Percentiles rank a stretch among this genome's conserved stretches.
Evolutionary conservation across 30 jellyfish, hydroid and myxozoan species (phyloP).

Genomic region (Cassiopea andromeda): DNA sequence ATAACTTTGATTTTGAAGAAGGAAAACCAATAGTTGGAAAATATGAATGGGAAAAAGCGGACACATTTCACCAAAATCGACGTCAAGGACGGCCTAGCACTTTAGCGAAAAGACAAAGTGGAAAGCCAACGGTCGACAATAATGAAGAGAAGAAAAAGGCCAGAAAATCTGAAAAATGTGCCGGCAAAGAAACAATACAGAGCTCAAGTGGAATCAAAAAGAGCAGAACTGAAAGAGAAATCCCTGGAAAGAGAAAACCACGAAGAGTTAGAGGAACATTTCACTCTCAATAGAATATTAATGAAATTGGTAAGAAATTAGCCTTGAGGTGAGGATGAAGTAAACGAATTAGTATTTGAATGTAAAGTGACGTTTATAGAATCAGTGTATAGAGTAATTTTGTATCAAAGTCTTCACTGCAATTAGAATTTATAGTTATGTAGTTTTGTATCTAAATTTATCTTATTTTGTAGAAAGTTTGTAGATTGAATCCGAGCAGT

Average conservation of each 20-base stretch:
- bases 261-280: not conserved
- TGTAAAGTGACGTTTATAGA: not conserved
- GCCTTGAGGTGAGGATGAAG: not conserved
- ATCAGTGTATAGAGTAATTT: constrained; percentile 9
- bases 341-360: not conserved
- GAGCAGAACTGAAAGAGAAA: not conserved
- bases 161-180: not conserved
- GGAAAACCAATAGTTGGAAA: constrained; percentile 78
- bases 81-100: constrained; percentile 26
- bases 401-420: constrained; percentile 5
- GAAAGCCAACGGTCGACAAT: not conserved
- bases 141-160: not conserved
- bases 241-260: not conserved
- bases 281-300: not conserved
- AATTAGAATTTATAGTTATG: constrained; percentile 8
- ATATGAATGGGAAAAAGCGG: constrained; percentile 61
- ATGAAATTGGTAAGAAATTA: not conserved
- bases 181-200: not conserved
- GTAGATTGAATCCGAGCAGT: not conserved
- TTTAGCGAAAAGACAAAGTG: constrained; percentile 5
- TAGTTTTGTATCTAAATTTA: not conserved
- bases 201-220: not conserved
- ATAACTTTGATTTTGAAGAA: constrained; percentile 78
- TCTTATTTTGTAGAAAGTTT: not conserved
- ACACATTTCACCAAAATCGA: not conserved